Conservation (phyloP, 1,140 invertebrate species). For the Macrotrachela quadricornifera region DNA sequence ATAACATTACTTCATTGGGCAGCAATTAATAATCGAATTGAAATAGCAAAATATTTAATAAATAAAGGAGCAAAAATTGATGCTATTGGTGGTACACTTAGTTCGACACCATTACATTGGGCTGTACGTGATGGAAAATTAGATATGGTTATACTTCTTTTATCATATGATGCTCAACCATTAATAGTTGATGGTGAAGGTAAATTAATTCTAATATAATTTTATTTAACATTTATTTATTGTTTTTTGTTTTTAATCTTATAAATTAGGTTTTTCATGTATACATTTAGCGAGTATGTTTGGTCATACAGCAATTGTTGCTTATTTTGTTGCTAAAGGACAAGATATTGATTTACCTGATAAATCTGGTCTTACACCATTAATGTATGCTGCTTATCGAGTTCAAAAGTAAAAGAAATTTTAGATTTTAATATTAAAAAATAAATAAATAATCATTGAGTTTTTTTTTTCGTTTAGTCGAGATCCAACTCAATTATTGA, state of each 20-base stretch:
- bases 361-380: conserved; percentile 54
- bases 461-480: conserved; percentile 36
- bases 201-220: no score
- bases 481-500: conserved; percentile 68
- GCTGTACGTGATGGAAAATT: conserved; percentile 85
- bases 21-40: conserved; percentile 72
- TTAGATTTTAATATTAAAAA: neutral
- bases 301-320: conserved; percentile 83
- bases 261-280: conserved; percentile 47
- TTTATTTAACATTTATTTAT: no score
- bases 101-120: conserved; percentile 90
- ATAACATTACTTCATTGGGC: conserved; percentile 84
- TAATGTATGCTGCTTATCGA: conserved; percentile 77
- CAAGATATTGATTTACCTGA: conserved; percentile 42
- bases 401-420: conserved; percentile 39
- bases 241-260: no score
- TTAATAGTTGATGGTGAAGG: conserved; percentile 79
- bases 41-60: conserved; percentile 70
- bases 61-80: conserved; percentile 69
- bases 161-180: conserved; percentile 79
- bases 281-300: conserved; percentile 91
- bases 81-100: conserved; percentile 75
- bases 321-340: conserved; percentile 83
- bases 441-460: no score
- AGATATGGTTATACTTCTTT: conserved; percentile 63